These are phyloP conservation scores for Salvelinus namaycush DNA, from an alignment of 2,113 vertebrate genomes.

Conservation along the genomic window DNA sequence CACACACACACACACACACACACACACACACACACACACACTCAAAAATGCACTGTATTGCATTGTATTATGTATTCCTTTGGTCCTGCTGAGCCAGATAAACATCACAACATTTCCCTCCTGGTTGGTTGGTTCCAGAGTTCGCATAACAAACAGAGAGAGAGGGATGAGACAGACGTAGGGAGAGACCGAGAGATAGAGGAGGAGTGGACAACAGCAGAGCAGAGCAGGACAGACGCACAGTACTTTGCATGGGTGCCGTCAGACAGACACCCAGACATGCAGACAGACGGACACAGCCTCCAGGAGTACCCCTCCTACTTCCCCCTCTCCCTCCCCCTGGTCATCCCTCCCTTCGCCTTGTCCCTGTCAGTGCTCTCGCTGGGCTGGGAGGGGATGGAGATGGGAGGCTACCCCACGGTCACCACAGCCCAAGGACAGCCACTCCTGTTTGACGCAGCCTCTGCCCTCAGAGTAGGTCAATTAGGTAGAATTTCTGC, in stretches of 20 bases:
- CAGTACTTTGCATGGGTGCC: conserved; percentile 15
- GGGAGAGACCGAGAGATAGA: conserved; percentile 44
- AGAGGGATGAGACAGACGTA: conserved; percentile 28
- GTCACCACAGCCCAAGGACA: conserved; percentile 20
- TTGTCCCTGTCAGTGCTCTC: conserved; percentile 21
- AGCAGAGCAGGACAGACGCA: conserved; percentile 15
- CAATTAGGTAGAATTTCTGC: background rate
- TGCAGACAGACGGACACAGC: conserved; percentile 15
- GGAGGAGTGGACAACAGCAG: conserved; percentile 19
- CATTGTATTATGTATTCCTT: background rate
- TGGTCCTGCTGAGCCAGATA: background rate
- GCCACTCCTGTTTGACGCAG: conserved; percentile 33
- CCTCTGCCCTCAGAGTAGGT: conserved; percentile 59
- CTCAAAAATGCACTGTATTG: background rate
- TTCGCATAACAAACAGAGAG: conserved; percentile 43
- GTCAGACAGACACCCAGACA: conserved; percentile 9
- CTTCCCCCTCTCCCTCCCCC: conserved; percentile 16
- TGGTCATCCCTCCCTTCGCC: conserved; percentile 13
- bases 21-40: too few species aligned
- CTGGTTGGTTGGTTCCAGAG: conserved; percentile 18
- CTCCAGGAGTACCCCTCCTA: conserved; percentile 17
- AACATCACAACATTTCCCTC: conserved; percentile 15
- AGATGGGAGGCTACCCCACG: conserved; percentile 23
- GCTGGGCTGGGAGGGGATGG: conserved; percentile 29
- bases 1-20: too few species aligned